A percentile compares a stretch with the other conserved stretches of the same genome.
Conservation (phyloP, 2,797 vertebrate species). For the Thalassophryne amazonica region DNA sequence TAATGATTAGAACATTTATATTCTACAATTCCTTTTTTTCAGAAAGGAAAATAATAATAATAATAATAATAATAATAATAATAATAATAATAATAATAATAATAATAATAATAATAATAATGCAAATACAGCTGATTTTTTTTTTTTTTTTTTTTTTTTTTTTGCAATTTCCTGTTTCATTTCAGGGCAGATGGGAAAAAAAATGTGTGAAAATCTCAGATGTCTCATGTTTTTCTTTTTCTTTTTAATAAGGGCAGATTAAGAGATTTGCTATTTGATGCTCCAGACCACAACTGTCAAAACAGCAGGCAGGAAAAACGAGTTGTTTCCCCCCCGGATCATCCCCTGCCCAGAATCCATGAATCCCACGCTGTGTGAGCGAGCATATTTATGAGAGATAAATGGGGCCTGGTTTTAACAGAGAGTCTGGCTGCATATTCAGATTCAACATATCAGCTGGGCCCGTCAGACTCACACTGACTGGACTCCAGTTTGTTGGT, state of each 20-base stretch:
- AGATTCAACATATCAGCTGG: too few relatives aligned
- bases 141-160: slow-evolving; percentile 29
- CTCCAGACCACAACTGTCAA: slow-evolving; percentile 76
- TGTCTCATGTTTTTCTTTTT: slow-evolving; percentile 68
- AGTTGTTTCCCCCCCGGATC: slow-evolving; percentile 23
- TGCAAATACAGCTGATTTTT: slow-evolving; percentile 23
- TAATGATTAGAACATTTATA: too few relatives aligned
- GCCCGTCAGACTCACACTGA: too few relatives aligned
- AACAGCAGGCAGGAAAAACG: slow-evolving; percentile 64
- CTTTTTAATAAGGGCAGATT: slow-evolving; percentile 76
- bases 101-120: slow-evolving; percentile 21
- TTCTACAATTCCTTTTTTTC: too few relatives aligned
- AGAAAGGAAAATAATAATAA: too few relatives aligned
- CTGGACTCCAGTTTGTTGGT: too few relatives aligned
- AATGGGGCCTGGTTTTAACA: too few relatives aligned
- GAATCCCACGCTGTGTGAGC: slow-evolving; percentile 68
- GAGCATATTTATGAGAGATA: slow-evolving; percentile 72
- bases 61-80: too few relatives aligned
- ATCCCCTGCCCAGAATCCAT: slow-evolving; percentile 52
- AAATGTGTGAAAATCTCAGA: slow-evolving; percentile 62
- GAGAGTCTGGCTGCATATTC: too few relatives aligned
- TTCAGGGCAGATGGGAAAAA: slow-evolving; percentile 47
- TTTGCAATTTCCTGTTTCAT: slow-evolving; percentile 18
- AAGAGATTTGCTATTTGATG: slow-evolving; percentile 72
- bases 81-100: too few relatives aligned